Percentiles rank a stretch among this genome's conserved stretches.
Conservation (phyloP, 2,113 vertebrate genomes). For the Ctenodactylus gundi region DNA sequence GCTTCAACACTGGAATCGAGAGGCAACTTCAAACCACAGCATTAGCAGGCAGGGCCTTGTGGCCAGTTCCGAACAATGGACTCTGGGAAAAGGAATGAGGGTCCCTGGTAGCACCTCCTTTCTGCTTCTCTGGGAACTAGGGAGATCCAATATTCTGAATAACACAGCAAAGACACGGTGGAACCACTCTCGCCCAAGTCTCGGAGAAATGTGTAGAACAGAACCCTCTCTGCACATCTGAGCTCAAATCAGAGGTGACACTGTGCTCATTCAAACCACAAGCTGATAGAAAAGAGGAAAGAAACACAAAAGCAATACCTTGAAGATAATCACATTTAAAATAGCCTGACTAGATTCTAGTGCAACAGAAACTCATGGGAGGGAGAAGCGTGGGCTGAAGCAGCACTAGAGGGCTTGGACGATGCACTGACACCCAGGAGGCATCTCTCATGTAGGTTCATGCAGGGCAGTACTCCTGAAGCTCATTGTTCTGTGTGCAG, state of each 20-base stretch:
- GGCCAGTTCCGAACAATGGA: neutral
- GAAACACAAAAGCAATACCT: neutral
- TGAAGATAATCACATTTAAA: neutral
- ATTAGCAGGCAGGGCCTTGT: too few relatives aligned
- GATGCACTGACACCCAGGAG: neutral
- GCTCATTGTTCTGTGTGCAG: neutral
- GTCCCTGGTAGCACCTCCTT: neutral
- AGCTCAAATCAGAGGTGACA: neutral
- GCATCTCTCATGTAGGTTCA: neutral
- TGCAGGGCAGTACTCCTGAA: too few relatives aligned
- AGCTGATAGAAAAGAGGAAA: neutral
- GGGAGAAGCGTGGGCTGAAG: neutral
- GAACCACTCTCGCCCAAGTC: neutral
- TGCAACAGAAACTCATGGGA: neutral
- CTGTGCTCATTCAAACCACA: neutral
- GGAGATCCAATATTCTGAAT: fast-evolving
- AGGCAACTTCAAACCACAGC: neutral
- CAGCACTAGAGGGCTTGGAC: neutral
- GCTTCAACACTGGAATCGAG: neutral
- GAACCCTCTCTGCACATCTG: neutral
- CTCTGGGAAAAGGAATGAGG: neutral
- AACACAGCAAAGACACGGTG: neutral
- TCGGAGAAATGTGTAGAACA: neutral
- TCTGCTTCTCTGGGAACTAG: neutral
- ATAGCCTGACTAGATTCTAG: neutral